Percentiles rank a stretch among this genome's conserved stretches.
These are phyloP conservation scores for Periplaneta americana DNA, from an alignment of 1,140 invertebrate genomes.

Conservation along the genomic window DNA sequence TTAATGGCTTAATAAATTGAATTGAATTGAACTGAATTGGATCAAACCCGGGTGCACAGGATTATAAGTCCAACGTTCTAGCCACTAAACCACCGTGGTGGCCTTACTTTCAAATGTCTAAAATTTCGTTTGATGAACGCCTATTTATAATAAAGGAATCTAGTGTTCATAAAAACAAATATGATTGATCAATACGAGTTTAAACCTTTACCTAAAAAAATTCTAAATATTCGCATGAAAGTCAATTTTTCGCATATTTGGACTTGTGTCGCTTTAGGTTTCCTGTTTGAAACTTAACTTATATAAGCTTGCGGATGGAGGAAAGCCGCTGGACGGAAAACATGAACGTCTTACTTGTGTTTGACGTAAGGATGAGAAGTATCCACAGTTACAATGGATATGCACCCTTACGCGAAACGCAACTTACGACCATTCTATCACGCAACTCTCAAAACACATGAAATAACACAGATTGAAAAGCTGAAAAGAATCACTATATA, in stretches of 20 bases:
- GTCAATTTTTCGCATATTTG: not conserved
- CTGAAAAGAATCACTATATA: not conserved
- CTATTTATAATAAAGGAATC: no score
- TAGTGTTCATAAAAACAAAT: no score
- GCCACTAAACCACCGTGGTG: no score
- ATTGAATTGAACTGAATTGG: no score
- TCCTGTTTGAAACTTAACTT: not conserved
- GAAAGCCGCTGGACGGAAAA: not conserved
- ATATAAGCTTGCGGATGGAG: not conserved
- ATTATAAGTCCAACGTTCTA: no score
- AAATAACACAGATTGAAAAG: not conserved
- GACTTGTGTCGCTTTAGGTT: not conserved
- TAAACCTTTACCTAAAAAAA: no score
- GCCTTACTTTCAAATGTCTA: no score
- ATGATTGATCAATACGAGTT: no score
- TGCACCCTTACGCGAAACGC: not conserved
- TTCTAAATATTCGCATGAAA: not conserved
- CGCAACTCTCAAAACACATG: not conserved
- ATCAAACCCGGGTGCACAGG: no score
- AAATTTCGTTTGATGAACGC: no score
- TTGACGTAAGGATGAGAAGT: not conserved
- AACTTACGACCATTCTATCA: not conserved
- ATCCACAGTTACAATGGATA: not conserved
- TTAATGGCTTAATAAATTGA: no score
- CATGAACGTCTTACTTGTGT: not conserved